Percentiles rank a stretch among this genome's conserved stretches.
Conservation (phyloP, 92 coral and sea anemone species). For the Epizoanthus rinbou region DNA sequence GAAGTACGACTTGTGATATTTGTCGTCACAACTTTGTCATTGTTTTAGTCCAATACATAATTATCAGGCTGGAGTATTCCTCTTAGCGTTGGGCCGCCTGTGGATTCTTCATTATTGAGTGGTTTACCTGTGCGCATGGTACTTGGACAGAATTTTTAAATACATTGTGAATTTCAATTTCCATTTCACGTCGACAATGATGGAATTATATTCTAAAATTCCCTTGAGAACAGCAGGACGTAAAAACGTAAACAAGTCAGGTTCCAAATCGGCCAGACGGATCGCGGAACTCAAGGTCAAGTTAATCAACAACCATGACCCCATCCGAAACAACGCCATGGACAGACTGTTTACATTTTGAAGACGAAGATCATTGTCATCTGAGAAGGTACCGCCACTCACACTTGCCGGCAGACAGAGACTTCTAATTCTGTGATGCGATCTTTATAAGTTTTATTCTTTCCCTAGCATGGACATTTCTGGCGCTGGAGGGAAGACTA, state of each 20-base stretch:
- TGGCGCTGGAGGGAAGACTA: conserved; percentile 59
- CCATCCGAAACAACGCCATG: neutral
- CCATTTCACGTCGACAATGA: conserved; percentile 1
- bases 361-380: conserved; percentile 1
- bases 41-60: too few relatives aligned
- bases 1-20: too few relatives aligned
- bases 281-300: neutral
- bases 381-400: conserved; percentile 13
- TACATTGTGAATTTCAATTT: too few relatives aligned
- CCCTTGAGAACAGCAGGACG: neutral
- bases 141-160: too few relatives aligned
- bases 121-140: too few relatives aligned
- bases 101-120: too few relatives aligned
- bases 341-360: conserved; percentile 7
- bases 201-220: neutral
- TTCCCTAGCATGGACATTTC: conserved; percentile 26
- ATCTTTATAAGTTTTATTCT: conserved; percentile 4
- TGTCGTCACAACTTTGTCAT: too few relatives aligned
- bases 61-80: too few relatives aligned
- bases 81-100: too few relatives aligned
- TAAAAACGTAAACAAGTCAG: conserved; percentile 16
- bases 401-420: neutral
- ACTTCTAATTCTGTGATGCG: neutral
- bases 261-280: neutral
- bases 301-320: conserved; percentile 34